Evolutionary conservation across 2,113 vertebrate species (phyloP).

Genomic region (Hylia prasina): DNA sequence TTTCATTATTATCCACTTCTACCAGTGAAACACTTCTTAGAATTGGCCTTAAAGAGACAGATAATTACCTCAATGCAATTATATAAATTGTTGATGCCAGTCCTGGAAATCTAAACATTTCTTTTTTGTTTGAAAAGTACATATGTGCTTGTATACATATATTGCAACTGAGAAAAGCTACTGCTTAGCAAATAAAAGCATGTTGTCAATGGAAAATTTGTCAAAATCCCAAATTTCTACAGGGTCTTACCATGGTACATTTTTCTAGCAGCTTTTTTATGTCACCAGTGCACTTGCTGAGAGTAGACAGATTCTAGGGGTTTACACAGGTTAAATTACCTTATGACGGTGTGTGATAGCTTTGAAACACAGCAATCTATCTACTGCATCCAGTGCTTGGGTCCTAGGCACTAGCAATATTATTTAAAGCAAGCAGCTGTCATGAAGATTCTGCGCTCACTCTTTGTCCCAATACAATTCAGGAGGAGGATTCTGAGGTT

Average conservation of each 20-base stretch:
- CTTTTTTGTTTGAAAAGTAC: not conserved
- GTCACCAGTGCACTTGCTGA: not conserved
- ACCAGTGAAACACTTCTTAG: not conserved
- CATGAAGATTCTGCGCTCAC: not conserved
- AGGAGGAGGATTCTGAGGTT: not conserved
- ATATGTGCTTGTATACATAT: not conserved
- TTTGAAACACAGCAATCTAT: not conserved
- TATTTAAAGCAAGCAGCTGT: constrained; percentile 10
- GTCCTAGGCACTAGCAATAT: not conserved
- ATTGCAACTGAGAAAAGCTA: not conserved
- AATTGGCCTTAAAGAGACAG: not conserved
- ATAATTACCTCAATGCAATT: not conserved
- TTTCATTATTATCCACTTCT: not conserved
- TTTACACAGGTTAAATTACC: constrained; percentile 21
- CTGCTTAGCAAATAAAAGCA: not conserved
- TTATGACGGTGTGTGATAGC: not conserved
- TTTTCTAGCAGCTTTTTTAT: not conserved
- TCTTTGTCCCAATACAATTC: not conserved
- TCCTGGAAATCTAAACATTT: not conserved
- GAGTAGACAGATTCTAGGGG: not conserved
- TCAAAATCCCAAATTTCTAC: not conserved
- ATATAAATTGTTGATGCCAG: not conserved
- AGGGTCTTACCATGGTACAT: not conserved
- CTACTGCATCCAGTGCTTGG: not conserved
- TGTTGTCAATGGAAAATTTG: not conserved